Evolutionary conservation across 2,113 vertebrate species (phyloP), one percentile per base, ranked within the genome.

Genomic region (Suricata suricatta): DNA sequence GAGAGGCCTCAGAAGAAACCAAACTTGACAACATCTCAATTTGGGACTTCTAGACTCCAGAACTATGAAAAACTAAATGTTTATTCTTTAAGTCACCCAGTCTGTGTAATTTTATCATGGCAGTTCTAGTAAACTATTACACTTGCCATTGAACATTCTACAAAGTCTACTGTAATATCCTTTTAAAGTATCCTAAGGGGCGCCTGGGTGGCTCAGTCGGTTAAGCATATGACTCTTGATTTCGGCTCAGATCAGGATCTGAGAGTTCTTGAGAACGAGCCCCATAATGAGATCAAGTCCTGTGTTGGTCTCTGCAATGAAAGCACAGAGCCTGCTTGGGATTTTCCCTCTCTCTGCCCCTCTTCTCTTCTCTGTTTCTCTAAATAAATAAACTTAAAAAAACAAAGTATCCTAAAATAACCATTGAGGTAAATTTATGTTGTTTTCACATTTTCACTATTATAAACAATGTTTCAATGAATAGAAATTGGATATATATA

Each of bases 401-500:
- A 63, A 63, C 80, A 74, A 88, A 87, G 33, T 69, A 69, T 83
- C 60, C 27, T 63, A 74, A 90, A 95, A 69, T 50, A 94, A 68
- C 19, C n/a, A 68, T 80, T 93, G 57, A 23, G 57, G 52, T 52
- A 94, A 81, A 81, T 38, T 71, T 81, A 82, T 88, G 64, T 35
- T 82, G 52, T 76, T 57, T 50, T 88, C 60, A 50, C 2, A 31
- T 88, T 83, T 92, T 83, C 23, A 44, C 52, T 82, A 25, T 79
- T 80, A 90, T 54, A 85, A 96, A 54, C 31, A 86, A 79, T 63
- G 63, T 29, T 96, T 85, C 72, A 80, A 54, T 72, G n/a, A 86
- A 54, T 90, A 90, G 52, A 86, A 90, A 72, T 57, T 79, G 21
- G n/a, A 90, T 90, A 79, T 90, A 68, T 47, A 31, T 35, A 80